A percentile compares a stretch with the other conserved stretches of the same genome.
Evolutionary conservation across 2,113 vertebrate genomes (phyloP).

Genomic region (Pica pica): DNA sequence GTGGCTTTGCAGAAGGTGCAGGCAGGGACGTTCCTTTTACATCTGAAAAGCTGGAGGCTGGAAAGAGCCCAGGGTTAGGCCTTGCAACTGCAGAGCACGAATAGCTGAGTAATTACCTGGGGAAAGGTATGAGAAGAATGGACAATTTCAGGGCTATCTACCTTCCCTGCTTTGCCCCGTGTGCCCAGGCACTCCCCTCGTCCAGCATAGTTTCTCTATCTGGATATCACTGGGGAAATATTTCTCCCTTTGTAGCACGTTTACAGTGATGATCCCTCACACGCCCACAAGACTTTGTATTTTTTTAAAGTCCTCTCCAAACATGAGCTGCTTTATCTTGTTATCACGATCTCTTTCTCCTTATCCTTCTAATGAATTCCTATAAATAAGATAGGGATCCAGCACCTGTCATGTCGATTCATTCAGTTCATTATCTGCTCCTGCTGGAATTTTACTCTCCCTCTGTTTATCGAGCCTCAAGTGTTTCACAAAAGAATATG

Average conservation of each 20-base stretch:
- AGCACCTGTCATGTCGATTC: background rate
- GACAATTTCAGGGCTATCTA: background rate
- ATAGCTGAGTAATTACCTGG: background rate
- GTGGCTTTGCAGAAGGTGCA: background rate
- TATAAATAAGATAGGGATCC: slow-evolving; percentile 50
- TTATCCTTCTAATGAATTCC: slow-evolving; percentile 53
- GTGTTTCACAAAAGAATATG: slow-evolving; percentile 46
- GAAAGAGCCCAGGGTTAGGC: background rate
- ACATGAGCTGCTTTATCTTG: background rate
- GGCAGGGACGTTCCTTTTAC: background rate
- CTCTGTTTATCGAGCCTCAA: background rate
- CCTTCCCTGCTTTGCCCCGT: background rate
- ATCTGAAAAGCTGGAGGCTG: background rate
- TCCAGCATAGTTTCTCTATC: background rate
- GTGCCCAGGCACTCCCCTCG: background rate
- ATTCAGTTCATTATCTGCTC: slow-evolving; percentile 27
- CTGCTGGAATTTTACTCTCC: slow-evolving; percentile 42
- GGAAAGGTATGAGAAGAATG: background rate
- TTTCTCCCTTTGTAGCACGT: background rate
- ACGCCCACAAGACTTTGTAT: background rate
- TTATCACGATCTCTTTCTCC: background rate
- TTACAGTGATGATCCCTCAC: background rate
- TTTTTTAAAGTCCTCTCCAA: background rate
- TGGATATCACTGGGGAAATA: background rate
- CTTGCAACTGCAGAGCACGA: background rate